These are phyloP conservation scores for Rhea pennata DNA, from an alignment of 2,113 vertebrate genomes.

Conservation along the genomic window DNA sequence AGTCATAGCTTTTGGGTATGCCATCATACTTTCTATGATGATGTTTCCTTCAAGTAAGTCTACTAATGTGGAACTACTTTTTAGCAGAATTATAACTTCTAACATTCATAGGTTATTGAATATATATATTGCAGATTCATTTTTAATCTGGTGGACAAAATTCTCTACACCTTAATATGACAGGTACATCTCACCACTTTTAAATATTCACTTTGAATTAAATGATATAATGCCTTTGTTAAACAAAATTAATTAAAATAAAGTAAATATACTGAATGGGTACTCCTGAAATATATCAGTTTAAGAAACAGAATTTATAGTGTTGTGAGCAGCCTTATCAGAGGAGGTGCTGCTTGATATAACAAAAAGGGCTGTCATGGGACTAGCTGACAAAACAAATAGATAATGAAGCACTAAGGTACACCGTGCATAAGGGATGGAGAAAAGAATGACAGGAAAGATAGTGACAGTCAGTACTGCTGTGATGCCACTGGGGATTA, in stretches of 20 bases:
- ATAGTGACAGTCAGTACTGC: background rate
- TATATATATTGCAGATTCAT: background rate
- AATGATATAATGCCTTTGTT: background rate
- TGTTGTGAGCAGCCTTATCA: background rate
- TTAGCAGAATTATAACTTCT: background rate
- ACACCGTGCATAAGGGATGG: background rate
- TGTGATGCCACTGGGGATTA: no score
- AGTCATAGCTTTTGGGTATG: background rate
- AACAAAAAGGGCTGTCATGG: background rate
- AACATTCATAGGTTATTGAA: background rate
- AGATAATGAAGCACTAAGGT: background rate
- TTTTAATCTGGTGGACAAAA: background rate
- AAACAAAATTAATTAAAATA: background rate
- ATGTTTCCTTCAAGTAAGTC: background rate
- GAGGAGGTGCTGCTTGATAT: background rate
- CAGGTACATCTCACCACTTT: background rate
- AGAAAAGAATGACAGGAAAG: background rate
- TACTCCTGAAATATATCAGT: background rate
- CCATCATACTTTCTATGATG: background rate
- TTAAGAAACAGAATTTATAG: background rate
- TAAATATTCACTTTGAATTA: background rate
- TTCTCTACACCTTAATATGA: background rate
- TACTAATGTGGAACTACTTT: background rate
- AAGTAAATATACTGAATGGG: background rate
- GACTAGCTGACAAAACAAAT: background rate